Conservation (phyloP, 2,113 vertebrate genomes). For the Calyptomena viridis region DNA sequence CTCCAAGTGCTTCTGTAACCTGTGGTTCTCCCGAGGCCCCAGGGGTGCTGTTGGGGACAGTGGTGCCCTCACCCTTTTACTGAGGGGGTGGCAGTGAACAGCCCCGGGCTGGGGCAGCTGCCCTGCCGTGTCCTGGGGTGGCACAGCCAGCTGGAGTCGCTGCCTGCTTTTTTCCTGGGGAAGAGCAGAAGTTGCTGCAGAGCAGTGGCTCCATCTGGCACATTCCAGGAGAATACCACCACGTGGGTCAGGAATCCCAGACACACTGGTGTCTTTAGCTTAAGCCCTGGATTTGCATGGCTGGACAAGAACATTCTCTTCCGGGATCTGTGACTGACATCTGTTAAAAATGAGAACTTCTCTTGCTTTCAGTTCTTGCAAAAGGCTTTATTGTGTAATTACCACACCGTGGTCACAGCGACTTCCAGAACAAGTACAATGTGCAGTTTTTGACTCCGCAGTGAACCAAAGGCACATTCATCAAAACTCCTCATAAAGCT, state of each 20-base stretch:
- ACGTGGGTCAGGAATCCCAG: accelerated
- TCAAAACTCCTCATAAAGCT: neutral
- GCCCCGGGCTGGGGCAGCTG: neutral
- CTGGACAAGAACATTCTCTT: accelerated
- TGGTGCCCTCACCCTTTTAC: accelerated
- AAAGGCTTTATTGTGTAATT: conserved; percentile 59
- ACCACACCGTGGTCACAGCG: neutral
- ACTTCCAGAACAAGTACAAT: neutral
- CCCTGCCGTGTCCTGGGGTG: neutral
- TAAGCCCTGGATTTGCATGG: accelerated
- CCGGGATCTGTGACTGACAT: accelerated
- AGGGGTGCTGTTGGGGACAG: neutral
- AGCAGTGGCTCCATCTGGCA: accelerated
- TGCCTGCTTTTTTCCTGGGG: neutral
- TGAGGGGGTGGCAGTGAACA: neutral
- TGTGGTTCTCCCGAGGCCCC: accelerated
- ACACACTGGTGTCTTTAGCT: accelerated
- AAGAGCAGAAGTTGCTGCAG: neutral
- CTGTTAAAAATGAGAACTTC: neutral
- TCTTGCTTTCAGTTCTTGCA: neutral
- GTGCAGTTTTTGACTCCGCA: neutral
- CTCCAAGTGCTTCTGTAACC: too few relatives aligned
- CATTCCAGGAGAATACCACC: neutral
- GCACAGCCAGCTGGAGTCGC: neutral
- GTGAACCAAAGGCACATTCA: conserved; percentile 63